A percentile compares a stretch with the other conserved stretches of the same genome.
These are phyloP conservation scores for Erythrolamprus reginae DNA, from an alignment of 2,113 vertebrate species.

Conservation along the genomic window DNA sequence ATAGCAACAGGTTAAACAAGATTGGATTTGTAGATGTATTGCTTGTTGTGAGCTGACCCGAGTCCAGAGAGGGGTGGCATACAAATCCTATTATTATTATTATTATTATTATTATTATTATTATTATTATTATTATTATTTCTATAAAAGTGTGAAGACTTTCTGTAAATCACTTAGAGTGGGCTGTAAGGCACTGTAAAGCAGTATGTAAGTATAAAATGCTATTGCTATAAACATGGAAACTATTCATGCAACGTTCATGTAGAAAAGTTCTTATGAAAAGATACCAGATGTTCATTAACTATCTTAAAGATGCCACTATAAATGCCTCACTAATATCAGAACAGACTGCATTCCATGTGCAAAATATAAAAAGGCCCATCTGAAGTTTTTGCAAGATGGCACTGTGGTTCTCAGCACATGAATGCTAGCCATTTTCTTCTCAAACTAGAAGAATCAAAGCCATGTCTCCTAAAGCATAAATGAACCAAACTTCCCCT, in stretches of 20 bases:
- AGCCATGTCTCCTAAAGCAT: not conserved
- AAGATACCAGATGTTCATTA: not conserved
- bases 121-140: no score
- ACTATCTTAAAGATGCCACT: not conserved
- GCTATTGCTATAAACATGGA: no score
- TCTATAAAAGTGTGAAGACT: no score
- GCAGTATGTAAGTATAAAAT: no score
- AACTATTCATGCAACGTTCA: not conserved
- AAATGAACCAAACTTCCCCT: not conserved
- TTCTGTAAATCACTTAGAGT: no score
- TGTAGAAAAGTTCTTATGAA: not conserved
- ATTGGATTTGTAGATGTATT: no score
- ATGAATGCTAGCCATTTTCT: not conserved
- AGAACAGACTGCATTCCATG: not conserved
- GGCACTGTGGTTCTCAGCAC: not conserved
- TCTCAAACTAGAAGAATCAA: not conserved
- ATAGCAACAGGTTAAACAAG: no score
- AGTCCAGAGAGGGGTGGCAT: no score
- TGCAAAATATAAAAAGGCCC: not conserved
- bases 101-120: no score
- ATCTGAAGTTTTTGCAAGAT: not conserved
- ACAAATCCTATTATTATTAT: no score
- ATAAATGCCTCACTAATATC: not conserved
- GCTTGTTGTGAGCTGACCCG: no score
- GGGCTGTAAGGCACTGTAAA: no score